Evolutionary conservation across 1,140 invertebrate species (phyloP), one percentile per base, ranked within the genome.

Genomic region (Penaeus vannamei): DNA sequence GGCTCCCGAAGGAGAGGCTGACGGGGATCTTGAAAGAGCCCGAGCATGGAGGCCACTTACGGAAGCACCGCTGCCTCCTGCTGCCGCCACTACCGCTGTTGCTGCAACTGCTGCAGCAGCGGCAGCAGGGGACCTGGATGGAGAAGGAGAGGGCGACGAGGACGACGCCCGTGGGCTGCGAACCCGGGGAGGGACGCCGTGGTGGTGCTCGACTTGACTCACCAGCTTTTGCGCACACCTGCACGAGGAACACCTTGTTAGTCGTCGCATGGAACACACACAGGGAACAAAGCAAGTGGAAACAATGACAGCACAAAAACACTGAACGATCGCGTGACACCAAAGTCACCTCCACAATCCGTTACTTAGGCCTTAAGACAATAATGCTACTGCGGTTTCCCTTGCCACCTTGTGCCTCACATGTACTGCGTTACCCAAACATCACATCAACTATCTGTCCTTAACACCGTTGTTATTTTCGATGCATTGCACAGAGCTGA

Each of bases 151-250:
- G 23, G 76, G 59, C 19, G 81, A 61, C 32, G 69, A 46, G n/a
- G 80, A 69, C 20, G 29, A 76, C 19, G 53, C 62, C 59, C 42
- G 26, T 20, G 87, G 87, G 76, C 87, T 89, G 53, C 29, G 82
- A 32, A 36, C n/a, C 83, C 61, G 69, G 20, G 87, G 69, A 29
- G 46, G 36, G 46, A 80, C 72, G n/a, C 87, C 82, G 32, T 89
- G 87, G 32, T 89, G 87, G 72, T 89, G 87, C 83, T 89, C 87
- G 72, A 89, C 84, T 29, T 89, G 87, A 66, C 87, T 89, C 60
- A 89, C 87, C 23, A 89, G 36, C 82, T 89, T 89, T 79, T 89
- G 87, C 22, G 87, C 87, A 80, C 87, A 89, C 76, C 87, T 89
- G 87, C 23, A 32, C n/a, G 59, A 61, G 36, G 64, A 53, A 53